Evolutionary conservation across 1,140 invertebrate species (phyloP).

Genomic region (Zaprionus kolodkinae): DNA sequence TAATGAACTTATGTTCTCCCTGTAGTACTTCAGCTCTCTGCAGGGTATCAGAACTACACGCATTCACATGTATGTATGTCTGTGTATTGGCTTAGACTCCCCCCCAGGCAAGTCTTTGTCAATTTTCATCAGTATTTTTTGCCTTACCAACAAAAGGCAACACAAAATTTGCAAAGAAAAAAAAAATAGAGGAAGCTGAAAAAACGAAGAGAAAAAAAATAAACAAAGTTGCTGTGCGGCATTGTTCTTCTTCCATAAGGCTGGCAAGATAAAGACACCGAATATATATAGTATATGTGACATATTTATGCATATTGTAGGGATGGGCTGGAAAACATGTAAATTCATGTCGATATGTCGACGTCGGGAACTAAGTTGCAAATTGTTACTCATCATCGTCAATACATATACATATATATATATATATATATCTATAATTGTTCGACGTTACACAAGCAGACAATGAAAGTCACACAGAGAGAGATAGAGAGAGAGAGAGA

Average conservation of each 20-base stretch:
- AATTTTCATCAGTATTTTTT: conserved; percentile 40
- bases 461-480: conserved; percentile 38
- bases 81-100: conserved; percentile 15
- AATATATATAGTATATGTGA: background rate
- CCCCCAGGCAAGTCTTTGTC: conserved; percentile 45
- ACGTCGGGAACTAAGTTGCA: conserved; percentile 26
- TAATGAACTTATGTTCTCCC: background rate
- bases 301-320: background rate
- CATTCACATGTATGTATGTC: background rate
- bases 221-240: conserved; percentile 27
- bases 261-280: background rate
- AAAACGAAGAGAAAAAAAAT: background rate
- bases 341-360: conserved; percentile 24
- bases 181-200: background rate
- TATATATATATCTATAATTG: conserved; percentile 59
- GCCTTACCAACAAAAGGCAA: conserved; percentile 34
- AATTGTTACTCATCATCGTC: conserved; percentile 61
- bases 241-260: conserved; percentile 36
- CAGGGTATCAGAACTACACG: background rate
- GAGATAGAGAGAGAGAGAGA: background rate
- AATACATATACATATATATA: conserved; percentile 32
- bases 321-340: conserved; percentile 12
- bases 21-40: background rate
- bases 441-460: conserved; percentile 52
- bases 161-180: conserved; percentile 23